phyloP scores from a whole-genome alignment of 2,113 vertebrate species.

The Antigone vipio region DNA sequence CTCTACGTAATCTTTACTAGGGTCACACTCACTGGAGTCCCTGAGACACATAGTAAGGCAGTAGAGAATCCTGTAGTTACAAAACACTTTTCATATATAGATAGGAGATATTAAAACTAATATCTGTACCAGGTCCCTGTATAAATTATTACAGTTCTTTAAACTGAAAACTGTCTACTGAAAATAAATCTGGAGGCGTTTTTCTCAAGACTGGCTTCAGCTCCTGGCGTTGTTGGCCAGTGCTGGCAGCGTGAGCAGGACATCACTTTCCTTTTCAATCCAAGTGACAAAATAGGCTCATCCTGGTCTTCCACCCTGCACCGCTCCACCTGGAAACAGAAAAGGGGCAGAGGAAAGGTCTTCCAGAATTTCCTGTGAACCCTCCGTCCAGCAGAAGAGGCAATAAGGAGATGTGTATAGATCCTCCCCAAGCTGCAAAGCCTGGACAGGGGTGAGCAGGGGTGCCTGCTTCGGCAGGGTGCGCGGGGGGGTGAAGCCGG shows the following conservation, averaged over 20 bases:
- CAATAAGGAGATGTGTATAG: neutral
- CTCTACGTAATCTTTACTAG: neutral
- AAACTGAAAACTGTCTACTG: neutral
- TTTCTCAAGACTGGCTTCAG: neutral
- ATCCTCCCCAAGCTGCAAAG: neutral
- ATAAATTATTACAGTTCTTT: neutral
- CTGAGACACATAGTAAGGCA: neutral
- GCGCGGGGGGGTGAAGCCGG: fast-evolving
- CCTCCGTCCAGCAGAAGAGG: neutral
- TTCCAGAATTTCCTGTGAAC: neutral
- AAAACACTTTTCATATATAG: neutral
- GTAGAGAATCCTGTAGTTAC: neutral
- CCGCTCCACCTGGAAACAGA: neutral
- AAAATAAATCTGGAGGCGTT: neutral
- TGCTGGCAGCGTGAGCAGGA: neutral
- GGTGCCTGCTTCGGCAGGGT: fast-evolving
- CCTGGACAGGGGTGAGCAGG: neutral
- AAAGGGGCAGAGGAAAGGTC: neutral
- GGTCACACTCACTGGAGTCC: neutral
- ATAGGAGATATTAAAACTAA: neutral
- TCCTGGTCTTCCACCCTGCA: neutral
- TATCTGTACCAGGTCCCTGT: neutral
- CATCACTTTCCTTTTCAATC: neutral
- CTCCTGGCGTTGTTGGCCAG: neutral
- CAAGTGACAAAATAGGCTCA: neutral